Conservation (phyloP, 1,140 invertebrate genomes). For the Panagrolaimus sp. region DNA sequence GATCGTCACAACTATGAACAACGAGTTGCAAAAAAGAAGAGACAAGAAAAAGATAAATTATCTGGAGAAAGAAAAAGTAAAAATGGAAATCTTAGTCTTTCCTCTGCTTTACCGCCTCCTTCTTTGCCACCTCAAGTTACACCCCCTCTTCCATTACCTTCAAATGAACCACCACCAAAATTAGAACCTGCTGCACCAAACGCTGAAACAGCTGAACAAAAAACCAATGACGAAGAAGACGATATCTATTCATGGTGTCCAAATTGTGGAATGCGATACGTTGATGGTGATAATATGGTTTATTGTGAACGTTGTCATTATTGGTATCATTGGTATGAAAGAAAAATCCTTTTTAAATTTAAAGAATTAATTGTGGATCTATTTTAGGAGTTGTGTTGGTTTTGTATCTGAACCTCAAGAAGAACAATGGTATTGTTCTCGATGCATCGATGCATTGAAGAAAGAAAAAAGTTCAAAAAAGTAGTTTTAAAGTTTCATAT, state of each 20-base stretch:
- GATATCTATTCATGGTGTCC: not conserved
- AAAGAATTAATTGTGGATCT: too few relatives aligned
- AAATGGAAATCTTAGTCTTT: not conserved
- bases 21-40: not conserved
- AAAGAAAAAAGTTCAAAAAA: too few relatives aligned
- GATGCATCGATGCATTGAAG: too few relatives aligned
- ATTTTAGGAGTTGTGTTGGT: too few relatives aligned
- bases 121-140: not conserved
- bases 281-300: conserved; percentile 5
- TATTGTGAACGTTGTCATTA: not conserved
- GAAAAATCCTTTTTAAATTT: too few relatives aligned
- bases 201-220: too few relatives aligned
- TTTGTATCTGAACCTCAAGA: too few relatives aligned
- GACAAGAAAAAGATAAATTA: not conserved
- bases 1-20: not conserved
- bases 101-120: not conserved
- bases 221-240: too few relatives aligned
- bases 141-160: too few relatives aligned
- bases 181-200: not conserved
- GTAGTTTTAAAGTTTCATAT: too few relatives aligned
- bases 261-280: not conserved
- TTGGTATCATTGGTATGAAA: conserved; percentile 9
- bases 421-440: too few relatives aligned
- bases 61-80: not conserved
- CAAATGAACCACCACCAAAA: not conserved